Evolutionary conservation across 2,797 vertebrate species (phyloP), one percentile per base, ranked within the genome.

Genomic region (Hydrolagus colliei): DNA sequence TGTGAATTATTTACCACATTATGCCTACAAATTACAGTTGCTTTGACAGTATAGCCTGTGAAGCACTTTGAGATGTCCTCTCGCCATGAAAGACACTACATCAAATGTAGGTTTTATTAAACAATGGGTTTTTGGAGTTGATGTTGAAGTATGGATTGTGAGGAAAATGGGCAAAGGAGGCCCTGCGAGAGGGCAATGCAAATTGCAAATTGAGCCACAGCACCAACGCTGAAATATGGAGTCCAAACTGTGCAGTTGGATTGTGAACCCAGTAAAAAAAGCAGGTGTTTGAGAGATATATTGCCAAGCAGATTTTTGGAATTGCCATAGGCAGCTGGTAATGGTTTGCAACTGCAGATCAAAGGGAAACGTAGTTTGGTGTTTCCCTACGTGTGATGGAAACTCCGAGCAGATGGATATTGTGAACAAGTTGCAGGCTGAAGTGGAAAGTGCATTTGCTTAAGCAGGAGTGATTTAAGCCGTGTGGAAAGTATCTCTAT

Each of bases 361-460:
- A 79, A 63, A 0, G 77, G n/a, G 59, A 79, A 79, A 22, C n/a
- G 22, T 63, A 79, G 14, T 22, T 11, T 61, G 73, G 32, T 9
- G 18, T 77, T 62, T 27, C n/a, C 63, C n/a, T 62, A 27, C 13
- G 5, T 62, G 20, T 79, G 59, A 62, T 27, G 13, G 61, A 79
- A 79, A 65, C n/a, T 79, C 59, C 61, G 20, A 32, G 52, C 5
- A n/a, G 61, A 8, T 27, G 12, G 77, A 79, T 63, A 27, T 79
- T 77, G 62, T 27, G 77, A 62, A 79, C 12, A 78, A 78, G 41
- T 59, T 16, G 74, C 20, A 78, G 62, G 59, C 59, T 78, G 76
- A 78, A 78, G 76, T 78, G 59, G 76, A 78, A 78, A 78, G 63
- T 20, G 14, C 77, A 63, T 79, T 79, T 79, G 59, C 61, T 52